Evolutionary conservation across 2,113 vertebrate species (phyloP), one percentile per base, ranked within the genome.

Genomic region (Hypocryptadius cinnamomeus): DNA sequence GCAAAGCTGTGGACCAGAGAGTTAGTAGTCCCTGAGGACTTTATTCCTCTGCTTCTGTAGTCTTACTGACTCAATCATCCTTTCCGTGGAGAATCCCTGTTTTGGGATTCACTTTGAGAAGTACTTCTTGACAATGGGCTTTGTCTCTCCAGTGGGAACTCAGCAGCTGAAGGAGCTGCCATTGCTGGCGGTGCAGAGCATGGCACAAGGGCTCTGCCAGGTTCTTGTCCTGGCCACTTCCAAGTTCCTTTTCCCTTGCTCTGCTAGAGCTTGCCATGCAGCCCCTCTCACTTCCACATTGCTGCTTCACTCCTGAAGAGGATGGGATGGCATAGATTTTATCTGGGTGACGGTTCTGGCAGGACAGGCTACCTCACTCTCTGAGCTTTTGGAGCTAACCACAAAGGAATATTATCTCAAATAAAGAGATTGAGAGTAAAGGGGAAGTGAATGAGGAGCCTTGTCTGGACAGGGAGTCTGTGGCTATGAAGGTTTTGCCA

Each of bases 381-480:
- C 10, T 2, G n/a, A 90, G 64, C 24, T 83, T 93, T 74, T 78
- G 51, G 44, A 87, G 61, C 31, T 56, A 83, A 65, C 54, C 92
- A 9, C n/a, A 77, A 24, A 23, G 33, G 21, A 77, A 56, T 19
- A 68, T 35, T 88, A 90, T 90, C 91, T 83, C 27, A 63, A 33
- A 25, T 24, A 42, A 83, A 57, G 48, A 54, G 71, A 40, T 0
- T 80, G 56, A 71, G 71, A 81, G 42, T 28, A 74, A 59, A 47
- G 56, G 47, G 13, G 37, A 51, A 33, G 39, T 5, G 27, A 83
- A 63, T 45, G 63, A 87, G 45, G 33, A 89, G 50, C 81, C 68
- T 60, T 92, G 81, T 54, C 89, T 80, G 91, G 83, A 94, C 47
- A 70, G 68, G 64, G 92, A 90, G 64, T 51, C 64, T 95, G 90